Conservation (phyloP, 2,888 invertebrate genomes). For the Ennomos quercinarius region DNA sequence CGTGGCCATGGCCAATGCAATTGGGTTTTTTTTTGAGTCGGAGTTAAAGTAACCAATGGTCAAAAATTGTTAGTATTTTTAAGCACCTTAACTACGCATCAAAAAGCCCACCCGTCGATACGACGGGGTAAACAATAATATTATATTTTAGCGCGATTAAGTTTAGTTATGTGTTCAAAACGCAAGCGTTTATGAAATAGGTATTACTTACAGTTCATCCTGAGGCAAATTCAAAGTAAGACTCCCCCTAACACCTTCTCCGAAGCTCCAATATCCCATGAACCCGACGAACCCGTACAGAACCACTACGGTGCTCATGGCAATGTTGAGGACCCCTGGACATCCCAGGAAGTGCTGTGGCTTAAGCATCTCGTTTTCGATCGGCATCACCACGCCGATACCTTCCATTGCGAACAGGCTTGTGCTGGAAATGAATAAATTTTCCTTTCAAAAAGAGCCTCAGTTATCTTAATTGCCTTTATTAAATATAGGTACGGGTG, state of each 20-base stretch:
- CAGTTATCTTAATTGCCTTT: too few relatives aligned
- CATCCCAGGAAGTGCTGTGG: constrained; percentile 92
- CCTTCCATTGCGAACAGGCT: constrained; percentile 99
- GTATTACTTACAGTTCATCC: constrained; percentile 86
- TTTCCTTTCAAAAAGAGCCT: not conserved
- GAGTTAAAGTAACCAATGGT: too few relatives aligned
- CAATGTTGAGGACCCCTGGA: constrained; percentile 94
- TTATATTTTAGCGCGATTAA: too few relatives aligned
- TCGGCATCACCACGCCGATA: constrained; percentile 96
- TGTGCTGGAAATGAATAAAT: constrained; percentile 84
- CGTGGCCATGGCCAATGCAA: too few relatives aligned
- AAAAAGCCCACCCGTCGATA: too few relatives aligned
- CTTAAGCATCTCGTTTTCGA: constrained; percentile 96
- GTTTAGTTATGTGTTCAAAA: too few relatives aligned
- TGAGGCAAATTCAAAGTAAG: constrained; percentile 93
- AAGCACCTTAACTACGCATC: too few relatives aligned
- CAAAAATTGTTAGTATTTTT: too few relatives aligned
- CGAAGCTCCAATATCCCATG: constrained; percentile 95
- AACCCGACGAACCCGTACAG: constrained; percentile 94
- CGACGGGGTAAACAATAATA: too few relatives aligned
- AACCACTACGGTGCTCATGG: constrained; percentile 92
- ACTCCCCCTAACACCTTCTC: constrained; percentile 89
- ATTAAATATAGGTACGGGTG: too few relatives aligned
- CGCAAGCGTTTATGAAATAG: too few relatives aligned
- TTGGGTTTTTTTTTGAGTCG: too few relatives aligned